A percentile compares a stretch with the other conserved stretches of the same genome.
These are phyloP conservation scores for Heterodera filipjevi DNA, from an alignment of 2,888 invertebrate species.

Conservation along the genomic window DNA sequence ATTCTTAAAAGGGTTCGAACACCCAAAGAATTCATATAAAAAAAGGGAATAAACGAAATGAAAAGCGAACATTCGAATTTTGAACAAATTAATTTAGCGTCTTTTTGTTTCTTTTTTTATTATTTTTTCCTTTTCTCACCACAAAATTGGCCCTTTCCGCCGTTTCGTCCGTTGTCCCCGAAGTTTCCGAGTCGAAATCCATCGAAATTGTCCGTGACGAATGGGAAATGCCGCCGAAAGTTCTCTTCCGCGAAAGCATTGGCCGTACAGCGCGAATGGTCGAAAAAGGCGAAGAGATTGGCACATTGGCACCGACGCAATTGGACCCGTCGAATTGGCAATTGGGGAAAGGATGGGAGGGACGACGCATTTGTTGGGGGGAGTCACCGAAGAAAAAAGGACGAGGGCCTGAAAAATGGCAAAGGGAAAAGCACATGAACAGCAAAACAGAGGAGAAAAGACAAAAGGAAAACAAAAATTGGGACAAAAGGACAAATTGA, in stretches of 20 bases:
- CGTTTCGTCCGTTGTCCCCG: neutral
- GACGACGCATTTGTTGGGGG: neutral
- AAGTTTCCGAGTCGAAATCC: slow-evolving; percentile 17
- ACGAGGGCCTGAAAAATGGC: neutral
- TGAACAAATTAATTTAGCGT: no score
- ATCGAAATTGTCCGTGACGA: slow-evolving; percentile 17
- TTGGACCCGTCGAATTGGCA: neutral
- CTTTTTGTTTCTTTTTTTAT: neutral
- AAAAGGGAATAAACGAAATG: no score
- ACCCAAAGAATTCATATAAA: no score
- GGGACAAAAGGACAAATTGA: neutral
- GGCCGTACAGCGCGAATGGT: neutral
- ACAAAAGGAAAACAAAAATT: neutral
- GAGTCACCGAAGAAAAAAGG: slow-evolving; percentile 13
- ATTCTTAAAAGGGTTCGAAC: no score
- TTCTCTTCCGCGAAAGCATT: neutral
- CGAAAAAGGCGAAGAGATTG: neutral
- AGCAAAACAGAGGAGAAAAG: neutral
- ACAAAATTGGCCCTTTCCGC: neutral
- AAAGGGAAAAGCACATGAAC: neutral
- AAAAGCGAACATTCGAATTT: neutral
- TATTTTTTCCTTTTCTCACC: neutral
- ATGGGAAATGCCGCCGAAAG: neutral
- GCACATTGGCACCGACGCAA: neutral
- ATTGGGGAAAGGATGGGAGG: neutral